Evolutionary conservation across 1,140 invertebrate genomes (phyloP).

Genomic region (Drosophila pseudoobscura): DNA sequence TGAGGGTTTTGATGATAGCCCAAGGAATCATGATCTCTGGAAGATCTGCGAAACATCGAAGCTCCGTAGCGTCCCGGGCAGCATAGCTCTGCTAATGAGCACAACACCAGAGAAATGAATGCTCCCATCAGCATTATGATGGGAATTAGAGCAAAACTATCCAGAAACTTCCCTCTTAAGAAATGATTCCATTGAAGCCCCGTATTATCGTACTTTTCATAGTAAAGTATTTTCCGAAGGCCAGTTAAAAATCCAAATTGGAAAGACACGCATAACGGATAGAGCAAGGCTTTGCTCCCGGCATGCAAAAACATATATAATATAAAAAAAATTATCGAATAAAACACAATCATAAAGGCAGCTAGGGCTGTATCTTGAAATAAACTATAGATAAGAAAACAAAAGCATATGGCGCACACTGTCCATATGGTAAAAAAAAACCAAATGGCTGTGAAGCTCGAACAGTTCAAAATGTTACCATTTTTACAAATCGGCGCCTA

Average conservation of each 20-base stretch:
- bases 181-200: conserved; percentile 17
- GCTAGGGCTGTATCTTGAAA: background rate
- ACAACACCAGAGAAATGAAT: background rate
- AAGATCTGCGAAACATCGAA: background rate
- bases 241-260: conserved; percentile 22
- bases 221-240: background rate
- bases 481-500: conserved; percentile 22
- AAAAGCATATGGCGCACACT: conserved; percentile 21
- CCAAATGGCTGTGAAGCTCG: conserved; percentile 10
- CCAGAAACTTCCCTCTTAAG: background rate
- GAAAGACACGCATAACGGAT: background rate
- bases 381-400: conserved; percentile 17
- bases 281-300: background rate
- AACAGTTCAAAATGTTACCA: conserved; percentile 24
- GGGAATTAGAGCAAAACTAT: background rate
- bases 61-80: conserved; percentile 24
- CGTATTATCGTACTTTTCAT: background rate
- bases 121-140: conserved; percentile 7
- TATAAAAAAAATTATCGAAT: background rate
- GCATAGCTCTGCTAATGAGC: background rate
- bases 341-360: background rate
- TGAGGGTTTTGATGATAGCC: background rate
- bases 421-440: conserved; percentile 15
- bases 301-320: background rate
- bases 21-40: no score